These are phyloP conservation scores for Lobophora halterata DNA, from an alignment of 2,888 invertebrate species.

Conservation along the genomic window DNA sequence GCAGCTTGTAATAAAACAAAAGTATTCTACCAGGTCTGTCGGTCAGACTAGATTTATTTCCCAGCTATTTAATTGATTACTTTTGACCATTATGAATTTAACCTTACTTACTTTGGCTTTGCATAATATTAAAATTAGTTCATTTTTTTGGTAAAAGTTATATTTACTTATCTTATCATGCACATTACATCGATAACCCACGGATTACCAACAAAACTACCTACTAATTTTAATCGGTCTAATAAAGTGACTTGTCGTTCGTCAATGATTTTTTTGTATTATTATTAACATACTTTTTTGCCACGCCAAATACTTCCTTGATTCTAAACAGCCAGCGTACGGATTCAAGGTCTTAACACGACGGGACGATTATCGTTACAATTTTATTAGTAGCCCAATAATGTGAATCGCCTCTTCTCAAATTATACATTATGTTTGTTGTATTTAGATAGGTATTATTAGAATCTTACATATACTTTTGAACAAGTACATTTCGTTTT, in stretches of 20 bases:
- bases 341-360: constrained; percentile 40
- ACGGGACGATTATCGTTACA: constrained; percentile 16
- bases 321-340: constrained; percentile 37
- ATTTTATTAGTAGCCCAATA: no score
- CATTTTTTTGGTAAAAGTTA: no score
- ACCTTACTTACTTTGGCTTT: background rate
- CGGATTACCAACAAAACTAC: background rate
- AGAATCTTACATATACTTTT: no score
- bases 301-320: constrained; percentile 23
- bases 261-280: constrained; percentile 12
- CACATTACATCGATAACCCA: no score
- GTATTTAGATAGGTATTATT: no score
- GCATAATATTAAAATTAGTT: no score
- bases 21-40: constrained; percentile 12
- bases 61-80: constrained; percentile 4
- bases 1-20: constrained; percentile 6
- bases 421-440: no score
- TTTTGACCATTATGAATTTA: constrained; percentile 4
- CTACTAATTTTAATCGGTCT: background rate
- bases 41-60: constrained; percentile 12
- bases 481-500: no score
- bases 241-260: constrained; percentile 8
- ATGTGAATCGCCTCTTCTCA: no score
- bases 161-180: no score
- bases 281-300: constrained; percentile 18